Evolutionary conservation across 2,888 invertebrate species (phyloP), one percentile per base, ranked within the genome.

Genomic region (Caenorhabditis macrosperma): DNA sequence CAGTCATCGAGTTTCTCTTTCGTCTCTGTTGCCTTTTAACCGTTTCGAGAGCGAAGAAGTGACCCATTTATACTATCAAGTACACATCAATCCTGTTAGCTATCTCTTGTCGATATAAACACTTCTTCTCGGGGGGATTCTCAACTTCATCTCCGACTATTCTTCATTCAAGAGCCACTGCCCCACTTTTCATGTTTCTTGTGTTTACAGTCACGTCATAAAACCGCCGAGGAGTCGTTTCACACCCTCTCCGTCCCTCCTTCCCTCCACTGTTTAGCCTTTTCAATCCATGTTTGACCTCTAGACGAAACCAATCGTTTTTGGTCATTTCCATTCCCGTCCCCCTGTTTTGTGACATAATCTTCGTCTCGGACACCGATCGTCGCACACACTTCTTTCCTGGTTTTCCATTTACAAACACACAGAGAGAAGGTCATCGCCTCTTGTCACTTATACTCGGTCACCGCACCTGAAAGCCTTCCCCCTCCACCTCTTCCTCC

Each of bases 261-360:
- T 59, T 35, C 57, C 30, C 50, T 55, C 28, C 52, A 55, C 54
- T 28, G 68, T 61, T 71, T 71, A 71, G 61, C 71, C 61, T 63
- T 71, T 63, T 55, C 61, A 63, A 71, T 69, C 71, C 33, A 24
- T 33, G 57, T 48, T 55, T 72, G 72, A 72, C 72, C 72, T 72
- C 64, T 61, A 38, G 50, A 59, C 24, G 68, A 72, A 72, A 64
- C 63, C 72, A 72, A 64, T 64, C 72, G 64, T 57, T 64, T 72
- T 72, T 63, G 63, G 72, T 55, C 72, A 72, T 72, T 71, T 71
- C 61, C 50, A 26, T 22, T 68, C 59, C 59, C 59, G 41, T 44
- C 64, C 60, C 60, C 69, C 72, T 72, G 63, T 57, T 72, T 72
- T 72, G 63, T 72, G 72, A 72, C 72, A 72, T 72, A 72, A 72